Base-by-base conservation (phyloP, 2,888 invertebrate species). In the Silvanus unidentatus region DNA sequence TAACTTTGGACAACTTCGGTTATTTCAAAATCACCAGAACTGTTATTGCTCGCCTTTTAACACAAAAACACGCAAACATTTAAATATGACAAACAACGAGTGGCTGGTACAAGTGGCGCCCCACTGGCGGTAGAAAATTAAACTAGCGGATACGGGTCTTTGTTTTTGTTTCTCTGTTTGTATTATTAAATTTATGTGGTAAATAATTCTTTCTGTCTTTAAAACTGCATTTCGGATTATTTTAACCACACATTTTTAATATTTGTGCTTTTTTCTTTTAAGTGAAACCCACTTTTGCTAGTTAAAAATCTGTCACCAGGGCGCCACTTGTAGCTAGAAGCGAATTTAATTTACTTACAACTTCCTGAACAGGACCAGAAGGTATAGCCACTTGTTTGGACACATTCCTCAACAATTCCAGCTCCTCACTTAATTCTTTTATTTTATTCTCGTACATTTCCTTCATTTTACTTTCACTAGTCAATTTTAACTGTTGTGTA, bases 341-440 rank as follows among this genome's bases (percentile, higher is more conserved):
- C n/a, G n/a, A n/a, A n/a, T n/a, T n/a, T n/a, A 44, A 36, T 22
- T 34, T 42, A 60, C 64, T 66, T 56, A 71, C 71, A 56, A 79
- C 79, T 54, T 77, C 78, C 64, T 79, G 79, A 9, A 77, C 58
- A 0, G 75, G 73, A 39, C 73, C 73, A 30, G 48, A 4, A 53
- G 29, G 40, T 49, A 49, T 35, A 48, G 76, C 69, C 60, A 72
- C 1, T 71, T 56, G 0, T 72, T 37, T 74, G 47, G 54, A 38
- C 43, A 54, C 58, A 14, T 47, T 42, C 32, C 47, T 58, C 34
- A 59, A 56, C 41, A 54, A 72, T 0, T 69, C 71, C 42, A 84
- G 76, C 51, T 72, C 72, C 2, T 73, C 69, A 6, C 69, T 73
- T 54, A 79, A 59, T 16, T 74, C 71, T 34, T 63, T 67, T 5